Evolutionary conservation across 1,140 invertebrate genomes (phyloP), one percentile per base, ranked within the genome.

Genomic region (Brachystomella parvula): DNA sequence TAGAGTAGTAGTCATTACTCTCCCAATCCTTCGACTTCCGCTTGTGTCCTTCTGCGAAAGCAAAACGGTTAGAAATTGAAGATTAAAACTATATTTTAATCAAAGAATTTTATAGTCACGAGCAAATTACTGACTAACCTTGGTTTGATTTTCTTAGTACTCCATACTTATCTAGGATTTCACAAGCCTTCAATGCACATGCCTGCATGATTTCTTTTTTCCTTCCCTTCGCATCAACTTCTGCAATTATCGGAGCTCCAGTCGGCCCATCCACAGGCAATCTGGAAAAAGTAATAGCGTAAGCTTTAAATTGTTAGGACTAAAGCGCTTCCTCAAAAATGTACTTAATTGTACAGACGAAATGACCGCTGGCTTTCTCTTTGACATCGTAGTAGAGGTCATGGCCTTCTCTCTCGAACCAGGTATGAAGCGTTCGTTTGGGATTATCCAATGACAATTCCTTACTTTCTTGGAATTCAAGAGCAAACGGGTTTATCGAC

Each of bases 161-260:
- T 2, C 90, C 90, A 67, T 88, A 81, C 62, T 87, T 82, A 76
- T 98, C 94, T 1, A 98, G 82, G 21, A 94, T 86, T 71, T 91
- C 81, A 78, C 95, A 98, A 0, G 94, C 94, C 81, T 98, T 94
- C 29, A 98, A 76, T 1, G 94, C 94, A 79, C 93, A 96, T 63
- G 94, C 90, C 9, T 90, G 77, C 0, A 96, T 90, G 3, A 90
- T 89, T 77, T 98, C 94, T 77, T 95, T 97, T 77, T 96, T 98
- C 76, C 94, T 94, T 0, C 92, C 92, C 68, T 87, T 87, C 35
- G 94, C 89, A 17, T 89, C 80, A 6, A 89, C 87, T 79, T 96
- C 91, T 0, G 92, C 93, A 61, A 86, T 79, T 0, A 95, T 79
- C 0, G 86, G 82, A 56, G 83, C 79, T 2, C 91, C 90, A 71